A percentile compares a stretch with the other conserved stretches of the same genome.
Conservation (phyloP, 2,113 vertebrate species). For the Cinclus cinclus region DNA sequence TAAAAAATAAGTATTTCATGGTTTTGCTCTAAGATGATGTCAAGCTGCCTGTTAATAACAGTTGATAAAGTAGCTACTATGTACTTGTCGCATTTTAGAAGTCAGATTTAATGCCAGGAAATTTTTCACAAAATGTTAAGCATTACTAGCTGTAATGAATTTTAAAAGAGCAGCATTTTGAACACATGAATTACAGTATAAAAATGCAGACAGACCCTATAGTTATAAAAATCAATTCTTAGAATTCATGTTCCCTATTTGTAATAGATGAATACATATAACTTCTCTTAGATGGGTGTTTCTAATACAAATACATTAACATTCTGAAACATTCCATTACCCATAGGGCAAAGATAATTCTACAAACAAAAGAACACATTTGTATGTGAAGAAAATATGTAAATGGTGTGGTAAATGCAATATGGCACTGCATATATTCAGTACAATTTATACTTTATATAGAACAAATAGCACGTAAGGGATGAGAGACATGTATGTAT, state of each 20-base stretch:
- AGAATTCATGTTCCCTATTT: neutral
- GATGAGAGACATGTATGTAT: accelerated
- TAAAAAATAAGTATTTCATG: neutral
- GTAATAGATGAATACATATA: neutral
- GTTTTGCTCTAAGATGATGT: neutral
- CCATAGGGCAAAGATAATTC: neutral
- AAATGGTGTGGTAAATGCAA: neutral
- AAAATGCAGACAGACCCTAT: neutral
- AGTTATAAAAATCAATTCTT: neutral
- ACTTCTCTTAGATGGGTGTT: neutral
- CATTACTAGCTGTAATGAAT: neutral
- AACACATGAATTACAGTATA: neutral
- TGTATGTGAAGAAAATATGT: neutral
- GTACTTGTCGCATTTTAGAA: neutral
- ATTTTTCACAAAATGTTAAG: neutral
- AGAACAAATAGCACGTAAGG: neutral
- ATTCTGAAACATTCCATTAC: neutral
- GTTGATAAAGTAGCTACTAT: neutral
- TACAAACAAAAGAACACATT: neutral
- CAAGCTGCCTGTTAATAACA: neutral
- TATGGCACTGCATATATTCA: neutral
- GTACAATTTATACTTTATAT: neutral
- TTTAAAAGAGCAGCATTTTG: neutral
- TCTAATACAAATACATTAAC: neutral
- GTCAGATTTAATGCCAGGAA: neutral